These are phyloP conservation scores for Brachionus rotundiformis DNA, from an alignment of 1,140 invertebrate species.

Conservation along the genomic window DNA sequence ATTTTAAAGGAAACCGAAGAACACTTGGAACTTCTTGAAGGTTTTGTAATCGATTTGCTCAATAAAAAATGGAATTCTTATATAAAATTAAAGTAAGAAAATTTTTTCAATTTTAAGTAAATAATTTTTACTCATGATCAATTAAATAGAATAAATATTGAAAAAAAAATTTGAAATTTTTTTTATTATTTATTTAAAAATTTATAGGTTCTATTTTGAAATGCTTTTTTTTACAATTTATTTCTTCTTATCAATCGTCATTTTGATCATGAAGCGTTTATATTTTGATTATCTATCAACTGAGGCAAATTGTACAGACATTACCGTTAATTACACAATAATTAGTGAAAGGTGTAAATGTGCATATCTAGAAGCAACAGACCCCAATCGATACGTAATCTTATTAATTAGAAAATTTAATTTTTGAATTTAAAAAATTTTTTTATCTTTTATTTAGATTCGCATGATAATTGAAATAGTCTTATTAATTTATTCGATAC, in stretches of 20 bases:
- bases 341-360: slow-evolving; percentile 32
- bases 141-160: too few relatives aligned
- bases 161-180: background rate
- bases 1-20: slow-evolving; percentile 79
- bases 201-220: slow-evolving; percentile 51
- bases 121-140: too few relatives aligned
- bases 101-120: too few relatives aligned
- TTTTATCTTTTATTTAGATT: background rate
- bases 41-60: slow-evolving; percentile 85
- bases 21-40: slow-evolving; percentile 92
- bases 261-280: slow-evolving; percentile 28
- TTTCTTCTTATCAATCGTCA: background rate
- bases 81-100: slow-evolving; percentile 32
- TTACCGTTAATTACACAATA: background rate
- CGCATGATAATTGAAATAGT: slow-evolving; percentile 24
- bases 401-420: background rate
- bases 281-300: slow-evolving; percentile 26
- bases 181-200: background rate
- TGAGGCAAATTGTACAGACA: slow-evolving; percentile 1
- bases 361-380: slow-evolving; percentile 32
- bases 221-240: slow-evolving; percentile 37
- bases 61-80: slow-evolving; percentile 88
- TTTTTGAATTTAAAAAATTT: background rate
- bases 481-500: slow-evolving; percentile 23
- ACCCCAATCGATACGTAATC: slow-evolving; percentile 28